Evolutionary conservation across 1,140 invertebrate genomes (phyloP).

Genomic region (Ceratosolen fusciceps): DNA sequence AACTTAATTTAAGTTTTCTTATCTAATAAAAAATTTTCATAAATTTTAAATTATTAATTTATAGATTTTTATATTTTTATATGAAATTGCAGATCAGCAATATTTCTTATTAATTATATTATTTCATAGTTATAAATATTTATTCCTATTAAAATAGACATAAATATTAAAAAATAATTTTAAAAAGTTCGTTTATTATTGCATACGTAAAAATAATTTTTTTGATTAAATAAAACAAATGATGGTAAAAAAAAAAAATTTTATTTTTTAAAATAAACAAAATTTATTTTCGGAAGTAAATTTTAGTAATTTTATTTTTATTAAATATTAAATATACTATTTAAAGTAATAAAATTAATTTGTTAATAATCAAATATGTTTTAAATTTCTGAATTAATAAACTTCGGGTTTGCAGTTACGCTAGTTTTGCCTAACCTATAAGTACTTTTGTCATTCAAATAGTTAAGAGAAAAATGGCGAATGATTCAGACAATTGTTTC

Average conservation of each 20-base stretch:
- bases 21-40: too few relatives aligned
- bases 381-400: neutral
- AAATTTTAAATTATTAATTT: too few relatives aligned
- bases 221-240: neutral
- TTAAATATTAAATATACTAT: neutral
- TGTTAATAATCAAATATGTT: neutral
- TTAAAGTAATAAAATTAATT: slow-evolving; percentile 1
- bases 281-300: slow-evolving; percentile 1
- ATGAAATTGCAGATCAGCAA: too few relatives aligned
- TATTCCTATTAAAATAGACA: too few relatives aligned
- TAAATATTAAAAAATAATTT: too few relatives aligned
- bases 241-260: neutral
- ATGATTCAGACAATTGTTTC: slow-evolving; percentile 64
- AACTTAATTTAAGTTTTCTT: too few relatives aligned
- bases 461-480: slow-evolving; percentile 55
- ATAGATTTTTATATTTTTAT: too few relatives aligned
- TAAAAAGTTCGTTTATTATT: too few relatives aligned
- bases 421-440: slow-evolving; percentile 44
- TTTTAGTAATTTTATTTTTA: neutral
- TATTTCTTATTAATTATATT: too few relatives aligned
- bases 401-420: slow-evolving; percentile 45
- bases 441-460: slow-evolving; percentile 44
- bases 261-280: neutral
- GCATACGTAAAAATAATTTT: neutral
- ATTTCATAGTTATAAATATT: too few relatives aligned